These are phyloP conservation scores for Calameuta pallipes DNA, from an alignment of 2,888 invertebrate genomes.

Conservation along the genomic window DNA sequence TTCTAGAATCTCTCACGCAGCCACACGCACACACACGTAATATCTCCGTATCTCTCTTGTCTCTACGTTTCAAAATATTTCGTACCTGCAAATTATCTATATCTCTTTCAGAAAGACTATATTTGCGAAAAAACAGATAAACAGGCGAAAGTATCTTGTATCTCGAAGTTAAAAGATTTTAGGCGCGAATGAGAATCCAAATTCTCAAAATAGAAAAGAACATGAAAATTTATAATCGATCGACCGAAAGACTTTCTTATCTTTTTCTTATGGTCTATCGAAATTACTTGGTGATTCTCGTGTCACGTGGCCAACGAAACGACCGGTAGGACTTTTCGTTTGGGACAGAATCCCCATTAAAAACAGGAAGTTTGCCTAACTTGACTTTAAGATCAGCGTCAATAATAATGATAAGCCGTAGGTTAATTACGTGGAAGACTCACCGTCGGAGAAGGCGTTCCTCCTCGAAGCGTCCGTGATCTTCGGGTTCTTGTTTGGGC, in stretches of 20 bases:
- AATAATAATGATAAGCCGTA: not conserved
- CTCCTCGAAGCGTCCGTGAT: slow-evolving; percentile 67
- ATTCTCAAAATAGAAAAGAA: not conserved
- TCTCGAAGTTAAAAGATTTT: not conserved
- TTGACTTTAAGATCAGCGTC: not conserved
- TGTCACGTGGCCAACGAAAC: not conserved
- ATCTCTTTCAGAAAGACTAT: not conserved
- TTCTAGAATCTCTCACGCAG: not conserved
- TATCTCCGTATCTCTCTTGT: not conserved
- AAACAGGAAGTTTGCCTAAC: not conserved
- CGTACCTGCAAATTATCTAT: not conserved
- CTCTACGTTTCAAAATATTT: not conserved
- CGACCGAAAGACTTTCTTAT: not conserved
- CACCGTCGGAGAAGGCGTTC: slow-evolving; percentile 80
- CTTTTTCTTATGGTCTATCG: not conserved
- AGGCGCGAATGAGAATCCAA: not conserved
- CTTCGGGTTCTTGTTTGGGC: slow-evolving; percentile 67
- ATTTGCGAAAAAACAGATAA: not conserved
- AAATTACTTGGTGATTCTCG: not conserved
- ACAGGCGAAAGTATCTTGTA: not conserved
- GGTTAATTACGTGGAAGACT: slow-evolving; percentile 53
- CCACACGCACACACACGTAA: not conserved
- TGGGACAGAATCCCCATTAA: not conserved
- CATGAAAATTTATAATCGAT: not conserved
- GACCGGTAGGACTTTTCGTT: not conserved